A percentile compares a stretch with the other conserved stretches of the same genome.
phyloP scores from a whole-genome alignment of 2,113 vertebrate genomes.

The Fregata magnificens region DNA sequence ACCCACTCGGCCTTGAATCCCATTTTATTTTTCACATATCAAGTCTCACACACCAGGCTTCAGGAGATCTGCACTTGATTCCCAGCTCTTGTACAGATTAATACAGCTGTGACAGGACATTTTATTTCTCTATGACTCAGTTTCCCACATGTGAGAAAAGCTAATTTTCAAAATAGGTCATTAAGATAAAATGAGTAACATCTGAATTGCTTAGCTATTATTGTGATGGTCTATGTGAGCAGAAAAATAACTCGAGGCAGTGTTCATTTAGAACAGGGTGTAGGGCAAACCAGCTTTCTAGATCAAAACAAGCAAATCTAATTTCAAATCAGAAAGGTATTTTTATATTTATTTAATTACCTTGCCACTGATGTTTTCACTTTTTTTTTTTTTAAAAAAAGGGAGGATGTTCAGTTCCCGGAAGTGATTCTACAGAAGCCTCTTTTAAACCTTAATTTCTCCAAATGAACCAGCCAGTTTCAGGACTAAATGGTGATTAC shows the following conservation, averaged over 20 bases:
- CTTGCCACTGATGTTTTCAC: neutral
- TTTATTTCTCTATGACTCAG: neutral
- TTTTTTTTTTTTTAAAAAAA: neutral
- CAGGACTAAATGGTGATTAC: neutral
- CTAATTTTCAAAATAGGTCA: neutral
- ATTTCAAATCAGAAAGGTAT: neutral
- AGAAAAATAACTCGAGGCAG: neutral
- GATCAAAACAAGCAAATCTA: neutral
- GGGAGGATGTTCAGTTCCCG: neutral
- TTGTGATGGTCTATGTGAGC: neutral
- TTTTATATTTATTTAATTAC: constrained; percentile 33
- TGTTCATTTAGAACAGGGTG: neutral
- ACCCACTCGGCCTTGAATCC: neutral
- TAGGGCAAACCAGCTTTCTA: neutral
- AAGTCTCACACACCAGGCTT: neutral
- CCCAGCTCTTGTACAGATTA: neutral
- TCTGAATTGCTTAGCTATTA: neutral
- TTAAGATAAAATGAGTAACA: neutral
- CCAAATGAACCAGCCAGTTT: neutral
- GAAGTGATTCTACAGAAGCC: neutral
- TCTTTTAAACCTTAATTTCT: constrained; percentile 27
- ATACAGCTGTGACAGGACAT: neutral
- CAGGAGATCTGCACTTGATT: neutral
- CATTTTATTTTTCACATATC: neutral
- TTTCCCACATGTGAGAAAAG: neutral